These are phyloP conservation scores for Halichoerus grypus DNA, from an alignment of 2,113 vertebrate genomes.

Conservation along the genomic window DNA sequence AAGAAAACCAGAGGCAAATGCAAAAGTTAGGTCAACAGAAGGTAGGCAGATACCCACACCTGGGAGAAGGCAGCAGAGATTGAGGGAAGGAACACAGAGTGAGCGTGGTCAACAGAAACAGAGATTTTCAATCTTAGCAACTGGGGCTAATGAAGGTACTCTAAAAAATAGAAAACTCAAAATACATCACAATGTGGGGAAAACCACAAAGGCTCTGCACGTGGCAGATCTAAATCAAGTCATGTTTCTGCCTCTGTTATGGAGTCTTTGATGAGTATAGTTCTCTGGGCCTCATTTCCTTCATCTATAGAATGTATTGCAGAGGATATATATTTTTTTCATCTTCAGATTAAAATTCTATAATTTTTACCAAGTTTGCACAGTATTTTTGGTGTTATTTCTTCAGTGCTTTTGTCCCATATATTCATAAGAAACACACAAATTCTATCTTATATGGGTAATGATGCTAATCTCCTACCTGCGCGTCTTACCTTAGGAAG, in stretches of 20 bases:
- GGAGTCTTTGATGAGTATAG: background rate
- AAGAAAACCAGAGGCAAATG: background rate
- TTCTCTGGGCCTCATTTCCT: background rate
- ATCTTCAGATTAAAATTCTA: background rate
- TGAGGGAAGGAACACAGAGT: rapidly evolving
- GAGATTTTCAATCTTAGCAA: background rate
- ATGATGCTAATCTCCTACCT: background rate
- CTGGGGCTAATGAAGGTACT: too few relatives aligned
- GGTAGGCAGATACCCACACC: background rate
- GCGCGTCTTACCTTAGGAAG: background rate
- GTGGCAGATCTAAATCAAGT: background rate
- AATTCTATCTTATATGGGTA: background rate
- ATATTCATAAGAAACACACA: background rate
- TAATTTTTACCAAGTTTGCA: background rate
- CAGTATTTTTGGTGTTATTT: background rate
- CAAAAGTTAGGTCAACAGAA: background rate
- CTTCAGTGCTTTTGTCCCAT: background rate
- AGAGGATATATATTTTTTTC: background rate
- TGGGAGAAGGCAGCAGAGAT: background rate
- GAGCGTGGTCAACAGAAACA: background rate
- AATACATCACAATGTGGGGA: rapidly evolving
- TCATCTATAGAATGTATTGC: background rate
- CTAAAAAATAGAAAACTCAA: background rate
- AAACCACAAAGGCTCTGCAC: background rate
- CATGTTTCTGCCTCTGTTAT: rapidly evolving